Base-by-base conservation (phyloP, 35 echinoderm and acorn worm genomes). In the Eucidaris tribuloides region DNA sequence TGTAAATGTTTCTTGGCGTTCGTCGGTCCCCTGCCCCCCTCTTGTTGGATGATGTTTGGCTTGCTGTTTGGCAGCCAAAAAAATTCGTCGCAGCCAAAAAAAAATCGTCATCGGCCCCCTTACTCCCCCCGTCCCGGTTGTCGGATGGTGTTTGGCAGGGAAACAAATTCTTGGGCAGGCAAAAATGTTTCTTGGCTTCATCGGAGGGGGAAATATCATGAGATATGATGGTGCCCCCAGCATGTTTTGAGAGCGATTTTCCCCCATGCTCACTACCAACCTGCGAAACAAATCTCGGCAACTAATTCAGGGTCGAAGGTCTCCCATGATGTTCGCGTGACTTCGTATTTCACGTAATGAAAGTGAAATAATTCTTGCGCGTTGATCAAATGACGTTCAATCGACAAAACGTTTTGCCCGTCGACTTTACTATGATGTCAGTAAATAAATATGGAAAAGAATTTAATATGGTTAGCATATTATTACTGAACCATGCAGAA, bases 221-320 rank as follows among this genome's bases (percentile, higher is more conserved):
- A n/a, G n/a, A n/a, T n/a, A n/a, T n/a, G n/a, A n/a, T n/a, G n/a
- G n/a, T n/a, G n/a, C n/a, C n/a, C n/a, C n/a, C n/a, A n/a, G n/a
- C n/a, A n/a, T n/a, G n/a, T n/a, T n/a, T n/a, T n/a, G n/a, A 52
- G n/a, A 52, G 48, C n/a, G 48, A 52, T 11, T 9, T n/a, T 11
- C 9, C 48, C 9, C 48, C 9, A 52, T 11, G 48, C n/a, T 52
- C 6, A 54, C 2, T 9, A 80, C 37, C 17, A 57, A 52, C 52
- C 48, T 50, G 71, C 54, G 46, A 35, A 85, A 32, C 50, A 74
- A 66, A 66, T 36, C 40, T 92, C 83, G 4, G 89, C 83, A 20
- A 92, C 3, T 15, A 92, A 77, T 24, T 81, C n/a, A 19, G 83
- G 62, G 35, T 92, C 82, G n/a, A 81, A 81, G 19, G 76, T 38